A percentile compares a stretch with the other conserved stretches of the same genome.
Evolutionary conservation across 2,797 vertebrate genomes (phyloP).

Genomic region (Allobates femoralis): DNA sequence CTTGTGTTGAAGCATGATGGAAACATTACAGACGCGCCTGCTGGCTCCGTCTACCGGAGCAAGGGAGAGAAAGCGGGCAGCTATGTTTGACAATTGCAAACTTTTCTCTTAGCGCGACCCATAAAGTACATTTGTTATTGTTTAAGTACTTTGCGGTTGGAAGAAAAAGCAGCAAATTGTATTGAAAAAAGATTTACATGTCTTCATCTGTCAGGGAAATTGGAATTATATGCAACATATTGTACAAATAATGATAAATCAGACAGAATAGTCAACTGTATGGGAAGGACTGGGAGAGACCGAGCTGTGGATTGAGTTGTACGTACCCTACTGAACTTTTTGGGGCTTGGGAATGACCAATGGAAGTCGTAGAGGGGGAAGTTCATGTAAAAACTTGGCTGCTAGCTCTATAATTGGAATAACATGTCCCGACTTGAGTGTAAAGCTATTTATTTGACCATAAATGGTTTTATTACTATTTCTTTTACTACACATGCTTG

Average conservation of each 20-base stretch:
- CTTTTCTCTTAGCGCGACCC: neutral
- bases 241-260: conserved; percentile 37
- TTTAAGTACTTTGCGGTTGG: conserved; percentile 37
- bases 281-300: neutral
- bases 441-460: neutral
- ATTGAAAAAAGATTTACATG: conserved; percentile 18
- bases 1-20: conserved; percentile 45
- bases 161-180: neutral
- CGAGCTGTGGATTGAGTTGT: neutral
- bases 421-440: conserved; percentile 6
- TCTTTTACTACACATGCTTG: neutral
- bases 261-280: neutral
- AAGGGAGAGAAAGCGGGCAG: conserved; percentile 14
- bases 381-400: conserved; percentile 1
- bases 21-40: conserved; percentile 14
- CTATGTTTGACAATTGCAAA: conserved; percentile 13
- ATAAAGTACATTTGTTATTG: conserved; percentile 30
- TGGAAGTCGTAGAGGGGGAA: neutral
- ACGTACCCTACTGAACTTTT: neutral
- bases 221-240: conserved; percentile 23
- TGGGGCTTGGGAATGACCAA: conserved; percentile 20
- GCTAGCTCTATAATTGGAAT: neutral
- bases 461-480: conserved; percentile 12
- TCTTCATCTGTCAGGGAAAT: conserved; percentile 29
- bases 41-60: neutral